Evolutionary conservation across 2,113 vertebrate genomes (phyloP), one percentile per base, ranked within the genome.

Genomic region (Neolamprologus devosi): DNA sequence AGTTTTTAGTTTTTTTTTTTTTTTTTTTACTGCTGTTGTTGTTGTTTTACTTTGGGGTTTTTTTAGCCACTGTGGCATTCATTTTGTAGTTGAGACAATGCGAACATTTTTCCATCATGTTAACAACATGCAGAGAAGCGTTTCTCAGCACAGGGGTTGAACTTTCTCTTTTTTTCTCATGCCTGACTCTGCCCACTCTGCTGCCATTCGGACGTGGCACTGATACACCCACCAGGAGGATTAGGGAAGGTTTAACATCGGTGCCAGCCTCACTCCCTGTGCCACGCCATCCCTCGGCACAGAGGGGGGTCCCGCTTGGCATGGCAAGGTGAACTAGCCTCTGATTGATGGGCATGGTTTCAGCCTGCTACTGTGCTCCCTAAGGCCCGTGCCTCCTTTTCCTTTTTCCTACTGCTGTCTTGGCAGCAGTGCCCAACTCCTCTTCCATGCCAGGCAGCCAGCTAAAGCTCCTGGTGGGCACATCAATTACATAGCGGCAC

Each of bases 321-420:
- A 94, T 87, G 92, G 91, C 91, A 95, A 94, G 93, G 94, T 96
- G 96, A 96, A 97, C 95, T 95, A 97, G 94, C 94, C 93, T 91
- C 96, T 96, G 96, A 97, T 96, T 96, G 95, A 96, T 96, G 95
- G 95, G 96, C 96, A 96, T 75, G 89, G 92, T 94, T 95, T 96
- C 96, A 95, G 95, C 93, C 85, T 85, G 82, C 92, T 86, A 95
- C 90, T 89, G 91, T 92, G 94, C 95, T 94, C 93, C 94, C 92
- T 63, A 91, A 94, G 92, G 93, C 92, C 92, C 40, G 81, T 90
- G 91, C 93, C 94, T 94, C 92, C 92, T 88, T 92, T 92, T 85
- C 89, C 89, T 94, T 93, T 94, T 91, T 94, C 94, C 93, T 88
- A 94, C 94, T 93, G 94, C 93, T 90, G 95, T 93, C 94, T 96